phyloP scores from a whole-genome alignment of 2,888 invertebrate genomes.

The Ochropleura plecta region DNA sequence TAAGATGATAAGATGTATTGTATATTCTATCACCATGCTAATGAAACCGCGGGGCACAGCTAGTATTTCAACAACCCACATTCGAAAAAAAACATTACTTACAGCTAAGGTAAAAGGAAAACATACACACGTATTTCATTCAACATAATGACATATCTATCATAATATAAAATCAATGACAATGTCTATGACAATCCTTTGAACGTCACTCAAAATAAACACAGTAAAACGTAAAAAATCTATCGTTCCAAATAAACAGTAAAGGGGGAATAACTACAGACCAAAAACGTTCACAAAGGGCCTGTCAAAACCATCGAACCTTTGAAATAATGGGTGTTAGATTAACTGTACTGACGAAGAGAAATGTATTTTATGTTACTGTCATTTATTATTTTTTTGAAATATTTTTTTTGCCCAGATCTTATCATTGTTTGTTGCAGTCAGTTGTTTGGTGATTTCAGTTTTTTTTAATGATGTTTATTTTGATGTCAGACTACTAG shows the following conservation, averaged over 20 bases:
- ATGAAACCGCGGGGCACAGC: no score
- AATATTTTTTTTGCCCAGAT: slow-evolving; percentile 44
- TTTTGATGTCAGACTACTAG: not conserved
- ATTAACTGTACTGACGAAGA: slow-evolving; percentile 66
- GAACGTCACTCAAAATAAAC: slow-evolving; percentile 58
- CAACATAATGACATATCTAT: slow-evolving; percentile 54
- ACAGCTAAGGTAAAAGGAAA: slow-evolving; percentile 16
- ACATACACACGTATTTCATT: slow-evolving; percentile 45
- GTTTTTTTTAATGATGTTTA: not conserved
- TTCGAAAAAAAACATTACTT: slow-evolving; percentile 15
- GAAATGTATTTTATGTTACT: slow-evolving; percentile 61
- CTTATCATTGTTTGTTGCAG: slow-evolving; percentile 39
- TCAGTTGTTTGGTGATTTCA: slow-evolving; percentile 2
- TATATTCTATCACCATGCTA: no score
- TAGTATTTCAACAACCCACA: not conserved
- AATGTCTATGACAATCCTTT: slow-evolving; percentile 63
- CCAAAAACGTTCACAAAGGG: slow-evolving; percentile 61
- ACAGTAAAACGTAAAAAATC: slow-evolving; percentile 51
- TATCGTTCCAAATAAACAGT: slow-evolving; percentile 49
- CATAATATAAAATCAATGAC: slow-evolving; percentile 54
- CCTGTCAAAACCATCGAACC: slow-evolving; percentile 69
- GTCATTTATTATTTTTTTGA: slow-evolving; percentile 62
- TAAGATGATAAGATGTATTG: no score
- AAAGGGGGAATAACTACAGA: slow-evolving; percentile 60
- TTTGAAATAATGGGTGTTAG: slow-evolving; percentile 68